Evolutionary conservation across 2,888 invertebrate genomes (phyloP), one percentile per base, ranked within the genome.

Genomic region (Tribolium freemani): DNA sequence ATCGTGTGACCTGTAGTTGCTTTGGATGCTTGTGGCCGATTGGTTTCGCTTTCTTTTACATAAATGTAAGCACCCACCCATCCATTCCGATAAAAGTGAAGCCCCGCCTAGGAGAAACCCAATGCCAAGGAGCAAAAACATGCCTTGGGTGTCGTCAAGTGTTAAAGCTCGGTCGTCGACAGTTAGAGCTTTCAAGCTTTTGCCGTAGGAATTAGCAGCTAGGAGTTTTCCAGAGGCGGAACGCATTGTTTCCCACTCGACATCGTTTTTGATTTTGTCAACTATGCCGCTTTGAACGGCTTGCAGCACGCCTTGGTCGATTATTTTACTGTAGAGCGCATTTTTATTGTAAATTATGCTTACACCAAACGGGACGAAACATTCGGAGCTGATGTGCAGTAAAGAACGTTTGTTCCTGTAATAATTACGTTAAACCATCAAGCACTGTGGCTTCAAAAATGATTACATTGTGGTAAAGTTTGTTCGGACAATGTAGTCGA

Each of bases 121-220:
- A 48, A 91, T 89, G 3, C 88, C 93, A 76, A 94, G 87, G 0
- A 95, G 87, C 2, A 94, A 85, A 81, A 94, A 94, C 93, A 94
- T 94, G 6, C 95, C 95, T 86, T 94, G 93, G 0, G 93, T 94
- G 75, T 95, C 95, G 79, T 93, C 94, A 30, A 94, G 86, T 0
- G 92, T 92, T n/a, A 95, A 83, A 16, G 93, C 92, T 73, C 93
- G 89, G 82, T 95, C 94, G 84, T 93, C 91, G 20, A 90, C 88
- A 46, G 87, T 84, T 5, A 86, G 77, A 13, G 87, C 85, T 56
- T 88, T 88, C 16, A 91, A 73, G 1, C 87, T 87, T 4, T 87
- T 88, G 1, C 61, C 58, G 30, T 51, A 76, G 9, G 83, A 77
- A 53, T 84, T 87, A 0, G 88, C 90, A 81, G 93, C 90, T 46